Evolutionary conservation across 2,888 invertebrate genomes (phyloP).

Genomic region (Caradrina kadenii): DNA sequence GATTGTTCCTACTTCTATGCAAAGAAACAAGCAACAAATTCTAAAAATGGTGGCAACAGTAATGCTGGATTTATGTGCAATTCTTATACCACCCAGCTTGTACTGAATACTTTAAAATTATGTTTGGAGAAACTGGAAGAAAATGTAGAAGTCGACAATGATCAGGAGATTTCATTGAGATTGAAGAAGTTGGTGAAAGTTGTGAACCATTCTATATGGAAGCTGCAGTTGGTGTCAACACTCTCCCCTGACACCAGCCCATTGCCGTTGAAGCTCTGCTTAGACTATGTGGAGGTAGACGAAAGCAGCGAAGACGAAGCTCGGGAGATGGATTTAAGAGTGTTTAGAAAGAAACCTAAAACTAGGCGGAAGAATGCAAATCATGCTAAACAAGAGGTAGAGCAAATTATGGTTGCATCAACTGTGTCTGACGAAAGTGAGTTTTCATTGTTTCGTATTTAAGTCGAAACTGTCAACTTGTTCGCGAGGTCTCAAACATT

Average conservation of each 20-base stretch:
- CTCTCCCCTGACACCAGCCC: conserved; percentile 87
- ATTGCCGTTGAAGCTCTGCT: conserved; percentile 81
- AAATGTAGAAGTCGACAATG: conserved; percentile 72
- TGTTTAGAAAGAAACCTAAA: conserved; percentile 82
- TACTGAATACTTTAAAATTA: conserved; percentile 90
- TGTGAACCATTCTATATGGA: conserved; percentile 93
- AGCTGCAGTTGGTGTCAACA: conserved; percentile 92
- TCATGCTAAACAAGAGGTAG: conserved; percentile 79
- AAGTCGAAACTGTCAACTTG: not conserved
- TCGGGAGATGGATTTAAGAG: conserved; percentile 77
- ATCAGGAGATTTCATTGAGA: conserved; percentile 70
- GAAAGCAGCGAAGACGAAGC: conserved; percentile 88
- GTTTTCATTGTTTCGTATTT: conserved; percentile 38
- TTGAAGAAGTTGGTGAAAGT: conserved; percentile 84
- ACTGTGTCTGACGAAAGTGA: conserved; percentile 83
- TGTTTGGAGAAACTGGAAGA: conserved; percentile 88
- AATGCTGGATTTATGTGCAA: conserved; percentile 90
- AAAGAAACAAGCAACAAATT: conserved; percentile 79
- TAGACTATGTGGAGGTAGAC: conserved; percentile 86
- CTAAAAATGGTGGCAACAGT: conserved; percentile 72
- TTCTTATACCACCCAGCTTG: conserved; percentile 90
- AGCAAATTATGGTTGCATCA: conserved; percentile 81
- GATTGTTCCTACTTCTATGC: conserved; percentile 89
- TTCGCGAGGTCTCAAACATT: not conserved
- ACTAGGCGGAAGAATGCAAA: conserved; percentile 78